Evolutionary conservation across 2,797 vertebrate species (phyloP).

Genomic region (Australoheros facetus): DNA sequence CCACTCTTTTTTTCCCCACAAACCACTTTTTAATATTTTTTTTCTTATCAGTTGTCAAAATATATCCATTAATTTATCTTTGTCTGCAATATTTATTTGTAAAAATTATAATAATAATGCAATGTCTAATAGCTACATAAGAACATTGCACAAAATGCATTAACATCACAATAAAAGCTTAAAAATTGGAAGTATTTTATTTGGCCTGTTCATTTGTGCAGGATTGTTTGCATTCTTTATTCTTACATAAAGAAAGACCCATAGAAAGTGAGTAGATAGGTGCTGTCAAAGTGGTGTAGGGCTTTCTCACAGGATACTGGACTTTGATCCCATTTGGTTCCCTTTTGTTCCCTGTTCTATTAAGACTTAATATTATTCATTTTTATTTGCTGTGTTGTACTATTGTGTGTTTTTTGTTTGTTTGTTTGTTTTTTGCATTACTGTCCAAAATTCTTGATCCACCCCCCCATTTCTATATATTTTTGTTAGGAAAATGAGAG

Average conservation of each 20-base stretch:
- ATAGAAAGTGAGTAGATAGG: not conserved
- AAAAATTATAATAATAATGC: not conserved
- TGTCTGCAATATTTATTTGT: not conserved
- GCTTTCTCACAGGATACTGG: not conserved
- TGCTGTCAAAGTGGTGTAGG: not conserved
- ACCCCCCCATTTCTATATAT: not conserved
- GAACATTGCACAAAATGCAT: not conserved
- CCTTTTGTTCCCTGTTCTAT: not conserved
- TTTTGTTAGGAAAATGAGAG: not conserved
- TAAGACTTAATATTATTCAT: not conserved
- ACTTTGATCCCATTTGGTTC: not conserved
- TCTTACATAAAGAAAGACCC: not conserved
- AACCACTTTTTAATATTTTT: not conserved
- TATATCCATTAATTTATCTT: not conserved
- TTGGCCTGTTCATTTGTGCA: not conserved
- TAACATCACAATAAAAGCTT: not conserved
- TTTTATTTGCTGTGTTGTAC: not conserved
- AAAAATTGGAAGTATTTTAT: not conserved
- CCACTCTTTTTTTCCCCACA: not conserved
- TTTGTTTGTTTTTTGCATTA: not conserved
- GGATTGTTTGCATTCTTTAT: not conserved
- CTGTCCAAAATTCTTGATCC: not conserved
- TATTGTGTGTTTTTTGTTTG: not conserved
- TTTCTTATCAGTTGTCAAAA: not conserved
- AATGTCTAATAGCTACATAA: not conserved